Evolutionary conservation across 2,113 vertebrate genomes (phyloP).

Genomic region (Platichthys flesus): DNA sequence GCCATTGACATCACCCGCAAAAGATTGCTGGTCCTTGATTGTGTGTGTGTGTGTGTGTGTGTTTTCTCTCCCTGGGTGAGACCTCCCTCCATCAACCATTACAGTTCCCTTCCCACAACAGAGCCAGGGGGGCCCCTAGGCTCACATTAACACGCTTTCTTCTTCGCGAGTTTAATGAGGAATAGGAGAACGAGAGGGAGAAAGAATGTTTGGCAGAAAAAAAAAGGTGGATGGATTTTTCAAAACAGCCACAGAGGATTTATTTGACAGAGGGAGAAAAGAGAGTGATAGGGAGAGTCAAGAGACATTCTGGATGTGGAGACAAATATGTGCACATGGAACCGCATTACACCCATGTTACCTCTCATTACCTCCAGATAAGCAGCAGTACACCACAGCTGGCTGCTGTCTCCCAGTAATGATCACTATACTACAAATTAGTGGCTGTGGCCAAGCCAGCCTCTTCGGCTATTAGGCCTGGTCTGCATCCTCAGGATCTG

Average conservation of each 20-base stretch:
- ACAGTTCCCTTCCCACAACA: slow-evolving; percentile 71
- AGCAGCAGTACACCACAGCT: slow-evolving; percentile 63
- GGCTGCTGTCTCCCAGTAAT: slow-evolving; percentile 67
- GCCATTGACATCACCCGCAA: slow-evolving; percentile 48
- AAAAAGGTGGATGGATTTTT: slow-evolving; percentile 70
- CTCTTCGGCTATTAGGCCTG: slow-evolving; percentile 52
- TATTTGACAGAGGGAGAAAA: slow-evolving; percentile 67
- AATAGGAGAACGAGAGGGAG: slow-evolving; percentile 62
- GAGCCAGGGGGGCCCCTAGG: slow-evolving; percentile 53
- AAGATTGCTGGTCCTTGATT: slow-evolving; percentile 61
- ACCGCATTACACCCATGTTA: slow-evolving; percentile 65
- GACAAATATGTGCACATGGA: slow-evolving; percentile 57
- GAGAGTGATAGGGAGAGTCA: slow-evolving; percentile 40
- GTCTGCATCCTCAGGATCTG: slow-evolving; percentile 42
- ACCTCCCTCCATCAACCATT: slow-evolving; percentile 70
- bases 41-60: slow-evolving; percentile 42
- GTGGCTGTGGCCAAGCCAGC: slow-evolving; percentile 50
- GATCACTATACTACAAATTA: slow-evolving; percentile 63
- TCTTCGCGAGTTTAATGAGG: slow-evolving; percentile 74
- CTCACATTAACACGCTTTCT: slow-evolving; percentile 65
- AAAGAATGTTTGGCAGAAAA: slow-evolving; percentile 69
- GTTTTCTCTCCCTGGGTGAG: slow-evolving; percentile 64
- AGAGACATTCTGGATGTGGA: slow-evolving; percentile 58
- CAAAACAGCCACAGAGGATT: slow-evolving; percentile 75
- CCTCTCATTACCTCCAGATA: slow-evolving; percentile 72